Percentiles rank a stretch among this genome's conserved stretches.
Conservation (phyloP, 1,140 invertebrate genomes). For the Spodoptera frugiperda region DNA sequence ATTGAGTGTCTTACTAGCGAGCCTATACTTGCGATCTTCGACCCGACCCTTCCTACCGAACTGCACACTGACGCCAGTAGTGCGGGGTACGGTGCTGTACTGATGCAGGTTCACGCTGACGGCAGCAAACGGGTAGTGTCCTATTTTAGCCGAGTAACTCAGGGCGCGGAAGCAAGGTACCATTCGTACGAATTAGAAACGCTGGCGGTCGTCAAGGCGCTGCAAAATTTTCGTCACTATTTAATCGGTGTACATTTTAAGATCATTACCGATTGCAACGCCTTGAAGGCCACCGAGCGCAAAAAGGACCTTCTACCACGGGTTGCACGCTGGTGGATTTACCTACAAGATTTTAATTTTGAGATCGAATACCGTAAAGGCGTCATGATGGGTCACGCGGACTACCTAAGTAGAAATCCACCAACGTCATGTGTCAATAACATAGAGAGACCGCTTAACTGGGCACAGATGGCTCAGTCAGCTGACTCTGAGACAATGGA, state of each 20-base stretch:
- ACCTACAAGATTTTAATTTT: no score
- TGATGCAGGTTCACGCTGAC: conserved; percentile 51
- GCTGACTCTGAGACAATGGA: conserved; percentile 44
- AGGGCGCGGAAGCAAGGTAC: conserved; percentile 57
- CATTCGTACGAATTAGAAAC: no score
- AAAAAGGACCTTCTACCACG: conserved; percentile 66
- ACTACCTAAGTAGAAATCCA: conserved; percentile 64
- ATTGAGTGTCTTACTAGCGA: conserved; percentile 31
- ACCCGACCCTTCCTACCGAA: conserved; percentile 56
- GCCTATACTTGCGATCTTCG: no score
- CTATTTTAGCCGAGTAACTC: conserved; percentile 61
- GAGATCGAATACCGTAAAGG: conserved; percentile 69
- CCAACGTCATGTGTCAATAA: conserved; percentile 8
- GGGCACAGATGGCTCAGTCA: conserved; percentile 46
- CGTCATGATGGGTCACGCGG: conserved; percentile 60
- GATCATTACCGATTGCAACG: conserved; percentile 74
- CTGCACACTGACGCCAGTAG: conserved; percentile 67
- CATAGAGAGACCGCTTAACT: conserved; percentile 42
- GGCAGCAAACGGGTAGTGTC: conserved; percentile 56
- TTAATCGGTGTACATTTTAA: conserved; percentile 63
- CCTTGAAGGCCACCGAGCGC: conserved; percentile 59
- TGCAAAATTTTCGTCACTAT: conserved; percentile 67
- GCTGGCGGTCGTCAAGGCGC: no score
- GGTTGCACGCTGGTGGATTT: conserved; percentile 59
- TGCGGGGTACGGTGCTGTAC: conserved; percentile 59